A percentile compares a stretch with the other conserved stretches of the same genome.
phyloP scores from a whole-genome alignment of 2,888 invertebrate species.

The Drosophila pseudotakahashii region DNA sequence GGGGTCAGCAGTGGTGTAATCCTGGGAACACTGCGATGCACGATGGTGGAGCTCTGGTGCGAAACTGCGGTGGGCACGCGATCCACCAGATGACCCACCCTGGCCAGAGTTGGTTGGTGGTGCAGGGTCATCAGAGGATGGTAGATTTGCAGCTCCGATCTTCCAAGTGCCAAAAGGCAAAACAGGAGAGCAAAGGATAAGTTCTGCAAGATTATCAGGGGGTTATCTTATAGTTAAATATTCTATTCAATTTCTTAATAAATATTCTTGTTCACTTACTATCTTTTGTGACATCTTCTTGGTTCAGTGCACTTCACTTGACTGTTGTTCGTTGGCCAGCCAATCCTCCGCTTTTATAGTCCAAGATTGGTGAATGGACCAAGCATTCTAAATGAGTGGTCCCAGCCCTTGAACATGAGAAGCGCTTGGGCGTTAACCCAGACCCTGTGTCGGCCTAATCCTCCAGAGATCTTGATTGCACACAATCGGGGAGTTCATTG shows the following conservation, averaged over 20 bases:
- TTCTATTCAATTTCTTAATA: too few relatives aligned
- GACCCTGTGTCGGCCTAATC: conserved; percentile 35
- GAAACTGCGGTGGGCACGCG: conserved; percentile 80
- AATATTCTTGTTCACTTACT: conserved; percentile 24
- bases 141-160: conserved; percentile 20
- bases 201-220: background rate
- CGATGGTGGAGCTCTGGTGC: conserved; percentile 85
- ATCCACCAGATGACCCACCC: conserved; percentile 72
- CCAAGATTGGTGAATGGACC: conserved; percentile 24
- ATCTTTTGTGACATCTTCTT: conserved; percentile 47
- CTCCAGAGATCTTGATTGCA: conserved; percentile 52
- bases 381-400: conserved; percentile 45
- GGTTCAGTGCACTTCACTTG: conserved; percentile 20
- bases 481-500: conserved; percentile 7
- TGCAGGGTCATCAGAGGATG: conserved; percentile 50
- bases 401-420: conserved; percentile 46
- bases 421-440: conserved; percentile 24
- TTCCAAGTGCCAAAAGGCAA: conserved; percentile 17
- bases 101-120: conserved; percentile 68
- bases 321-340: conserved; percentile 36
- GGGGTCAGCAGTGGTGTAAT: conserved; percentile 36
- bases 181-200: conserved; percentile 4
- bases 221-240: too few relatives aligned
- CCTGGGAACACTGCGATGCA: conserved; percentile 83
- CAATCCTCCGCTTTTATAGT: conserved; percentile 42